phyloP scores from a whole-genome alignment of 1,140 invertebrate species.

The Drosophila tristis region DNA sequence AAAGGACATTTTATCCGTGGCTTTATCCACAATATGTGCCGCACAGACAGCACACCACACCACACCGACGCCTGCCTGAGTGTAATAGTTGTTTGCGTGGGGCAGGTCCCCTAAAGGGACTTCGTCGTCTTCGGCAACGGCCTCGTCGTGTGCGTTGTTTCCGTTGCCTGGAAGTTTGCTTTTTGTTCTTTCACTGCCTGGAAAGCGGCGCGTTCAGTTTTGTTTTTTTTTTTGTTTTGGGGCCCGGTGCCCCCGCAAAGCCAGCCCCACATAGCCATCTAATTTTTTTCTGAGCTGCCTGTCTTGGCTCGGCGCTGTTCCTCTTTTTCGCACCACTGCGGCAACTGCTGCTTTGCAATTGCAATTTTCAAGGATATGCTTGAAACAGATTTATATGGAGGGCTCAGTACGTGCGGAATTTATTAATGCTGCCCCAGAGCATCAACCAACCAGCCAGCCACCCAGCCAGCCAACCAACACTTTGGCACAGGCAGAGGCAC shows the following conservation, averaged over 20 bases:
- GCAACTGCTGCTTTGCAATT: slow-evolving; percentile 70
- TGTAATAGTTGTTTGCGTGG: slow-evolving; percentile 32
- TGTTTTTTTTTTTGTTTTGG: slow-evolving; percentile 29
- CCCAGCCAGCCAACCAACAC: too few species aligned
- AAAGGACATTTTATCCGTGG: slow-evolving; percentile 63
- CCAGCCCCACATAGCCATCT: neutral
- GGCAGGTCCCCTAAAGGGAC: slow-evolving; percentile 59
- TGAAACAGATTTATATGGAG: slow-evolving; percentile 80
- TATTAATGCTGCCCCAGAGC: slow-evolving; percentile 66
- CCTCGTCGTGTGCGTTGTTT: slow-evolving; percentile 15
- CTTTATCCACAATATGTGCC: slow-evolving; percentile 58
- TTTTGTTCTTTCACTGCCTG: slow-evolving; percentile 68
- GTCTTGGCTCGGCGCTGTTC: slow-evolving; percentile 38
- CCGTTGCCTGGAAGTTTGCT: slow-evolving; percentile 57
- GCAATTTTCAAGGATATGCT: slow-evolving; percentile 83
- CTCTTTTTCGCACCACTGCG: slow-evolving; percentile 47
- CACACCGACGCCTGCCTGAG: slow-evolving; percentile 23
- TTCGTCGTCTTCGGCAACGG: slow-evolving; percentile 16
- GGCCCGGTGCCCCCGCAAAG: slow-evolving; percentile 4
- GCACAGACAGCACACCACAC: neutral
- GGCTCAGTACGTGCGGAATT: slow-evolving; percentile 79
- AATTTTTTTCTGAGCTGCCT: slow-evolving; percentile 14
- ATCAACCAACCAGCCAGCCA: slow-evolving; percentile 2
- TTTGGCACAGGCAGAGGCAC: too few species aligned
- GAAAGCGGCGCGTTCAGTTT: slow-evolving; percentile 41